Percentiles rank a stretch among this genome's conserved stretches.
Evolutionary conservation across 2,113 vertebrate species (phyloP).

Genomic region (Gymnocephalus cernua): DNA sequence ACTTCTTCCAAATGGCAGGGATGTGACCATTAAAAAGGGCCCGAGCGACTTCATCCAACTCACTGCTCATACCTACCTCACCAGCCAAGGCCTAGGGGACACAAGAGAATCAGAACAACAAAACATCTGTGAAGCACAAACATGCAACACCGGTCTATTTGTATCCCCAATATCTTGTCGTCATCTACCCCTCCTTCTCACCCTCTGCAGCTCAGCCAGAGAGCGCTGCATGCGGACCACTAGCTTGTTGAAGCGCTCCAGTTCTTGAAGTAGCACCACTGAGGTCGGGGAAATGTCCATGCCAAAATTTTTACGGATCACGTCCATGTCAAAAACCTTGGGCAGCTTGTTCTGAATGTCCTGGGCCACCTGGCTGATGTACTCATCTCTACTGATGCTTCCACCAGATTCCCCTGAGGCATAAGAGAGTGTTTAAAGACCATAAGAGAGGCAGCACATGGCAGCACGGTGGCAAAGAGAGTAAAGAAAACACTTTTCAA

Average conservation of each 20-base stretch:
- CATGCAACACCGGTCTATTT: not conserved
- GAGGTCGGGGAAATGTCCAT: conserved; percentile 85
- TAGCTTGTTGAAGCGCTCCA: conserved; percentile 93
- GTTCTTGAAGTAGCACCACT: conserved; percentile 95
- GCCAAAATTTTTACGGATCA: conserved; percentile 87
- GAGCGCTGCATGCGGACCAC: conserved; percentile 88
- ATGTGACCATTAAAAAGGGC: conserved; percentile 93
- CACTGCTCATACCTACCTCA: conserved; percentile 96
- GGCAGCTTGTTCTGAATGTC: conserved; percentile 94
- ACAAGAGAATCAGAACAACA: conserved; percentile 4
- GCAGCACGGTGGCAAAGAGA: not conserved
- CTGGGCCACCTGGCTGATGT: conserved; percentile 90
- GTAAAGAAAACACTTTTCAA: not conserved
- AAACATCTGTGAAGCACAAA: conserved; percentile 2
- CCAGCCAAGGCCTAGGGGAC: conserved; percentile 91
- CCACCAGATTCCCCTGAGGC: conserved; percentile 87
- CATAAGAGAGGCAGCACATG: not conserved
- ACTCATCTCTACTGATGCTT: conserved; percentile 90
- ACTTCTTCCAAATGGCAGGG: conserved; percentile 91
- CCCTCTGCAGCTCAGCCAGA: conserved; percentile 89
- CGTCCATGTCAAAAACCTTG: conserved; percentile 87
- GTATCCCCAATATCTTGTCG: not conserved
- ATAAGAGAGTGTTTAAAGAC: not conserved
- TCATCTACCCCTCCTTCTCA: conserved; percentile 61
- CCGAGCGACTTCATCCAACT: conserved; percentile 91